Conservation (phyloP, 2,888 invertebrate genomes). For the Noctua fimbriata region DNA sequence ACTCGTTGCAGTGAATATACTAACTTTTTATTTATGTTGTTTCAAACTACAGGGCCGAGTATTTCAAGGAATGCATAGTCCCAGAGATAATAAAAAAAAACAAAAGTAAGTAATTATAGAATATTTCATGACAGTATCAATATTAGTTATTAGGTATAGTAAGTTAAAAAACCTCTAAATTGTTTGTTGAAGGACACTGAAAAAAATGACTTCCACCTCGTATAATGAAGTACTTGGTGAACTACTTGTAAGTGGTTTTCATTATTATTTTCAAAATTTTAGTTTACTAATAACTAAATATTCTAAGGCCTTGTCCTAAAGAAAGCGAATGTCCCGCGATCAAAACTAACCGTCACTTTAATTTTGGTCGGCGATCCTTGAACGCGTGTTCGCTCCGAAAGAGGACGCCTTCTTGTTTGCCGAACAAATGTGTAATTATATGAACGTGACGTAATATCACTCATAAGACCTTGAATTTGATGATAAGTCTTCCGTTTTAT, state of each 20-base stretch:
- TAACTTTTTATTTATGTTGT: not conserved
- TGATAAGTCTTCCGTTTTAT: not conserved
- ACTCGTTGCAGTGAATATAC: not conserved
- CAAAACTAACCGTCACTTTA: not conserved
- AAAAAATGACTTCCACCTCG: not conserved
- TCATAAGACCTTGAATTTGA: not conserved
- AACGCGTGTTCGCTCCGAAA: not conserved
- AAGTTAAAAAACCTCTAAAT: no score
- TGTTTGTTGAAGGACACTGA: not conserved
- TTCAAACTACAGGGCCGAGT: conserved; percentile 11
- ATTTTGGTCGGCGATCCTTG: not conserved
- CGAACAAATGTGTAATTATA: not conserved
- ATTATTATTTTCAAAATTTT: not conserved
- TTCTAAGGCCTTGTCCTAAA: not conserved
- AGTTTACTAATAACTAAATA: not conserved
- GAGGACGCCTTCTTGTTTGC: not conserved
- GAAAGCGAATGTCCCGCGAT: not conserved
- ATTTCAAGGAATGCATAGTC: not conserved
- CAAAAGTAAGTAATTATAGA: not conserved
- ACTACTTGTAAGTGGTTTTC: not conserved
- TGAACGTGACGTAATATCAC: not conserved
- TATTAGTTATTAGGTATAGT: not conserved
- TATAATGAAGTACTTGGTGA: not conserved
- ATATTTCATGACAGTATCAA: not conserved
- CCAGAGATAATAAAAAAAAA: not conserved